These are phyloP conservation scores for Acanthococcus lagerstroemiae DNA, from an alignment of 2,888 invertebrate genomes.

Conservation along the genomic window DNA sequence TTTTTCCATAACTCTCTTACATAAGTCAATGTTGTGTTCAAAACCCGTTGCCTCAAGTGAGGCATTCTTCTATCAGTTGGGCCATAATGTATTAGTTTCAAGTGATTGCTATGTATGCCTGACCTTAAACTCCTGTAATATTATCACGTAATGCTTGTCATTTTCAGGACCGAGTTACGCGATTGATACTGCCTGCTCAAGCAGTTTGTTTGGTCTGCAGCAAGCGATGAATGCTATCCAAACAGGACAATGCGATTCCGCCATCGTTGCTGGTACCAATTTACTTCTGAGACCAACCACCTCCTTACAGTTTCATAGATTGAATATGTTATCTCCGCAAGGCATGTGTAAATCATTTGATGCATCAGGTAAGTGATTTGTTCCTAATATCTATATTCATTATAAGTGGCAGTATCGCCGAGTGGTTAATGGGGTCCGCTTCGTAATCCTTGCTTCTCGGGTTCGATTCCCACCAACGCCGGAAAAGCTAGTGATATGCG, in stretches of 20 bases:
- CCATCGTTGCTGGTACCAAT: constrained; percentile 88
- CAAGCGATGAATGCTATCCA: constrained; percentile 73
- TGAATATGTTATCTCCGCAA: constrained; percentile 85
- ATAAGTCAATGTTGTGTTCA: no score
- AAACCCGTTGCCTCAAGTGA: no score
- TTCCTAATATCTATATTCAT: background rate
- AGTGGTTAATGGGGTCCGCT: no score
- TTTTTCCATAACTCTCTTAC: no score
- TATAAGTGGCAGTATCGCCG: background rate
- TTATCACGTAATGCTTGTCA: no score
- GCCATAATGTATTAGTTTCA: no score
- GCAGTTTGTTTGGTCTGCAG: constrained; percentile 82
- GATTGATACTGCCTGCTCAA: constrained; percentile 95
- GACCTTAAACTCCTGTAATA: no score
- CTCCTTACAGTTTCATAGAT: constrained; percentile 84
- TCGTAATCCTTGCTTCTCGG: background rate
- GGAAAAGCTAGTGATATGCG: no score
- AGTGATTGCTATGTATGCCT: no score
- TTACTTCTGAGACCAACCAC: constrained; percentile 80
- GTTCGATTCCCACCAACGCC: background rate
- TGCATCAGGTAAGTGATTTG: constrained; percentile 50
- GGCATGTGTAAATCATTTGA: constrained; percentile 91
- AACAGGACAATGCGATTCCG: constrained; percentile 86
- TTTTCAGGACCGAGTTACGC: constrained; percentile 75
- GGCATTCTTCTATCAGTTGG: no score